Conservation (phyloP, 2,888 invertebrate genomes). For the Mythimna albipuncta region DNA sequence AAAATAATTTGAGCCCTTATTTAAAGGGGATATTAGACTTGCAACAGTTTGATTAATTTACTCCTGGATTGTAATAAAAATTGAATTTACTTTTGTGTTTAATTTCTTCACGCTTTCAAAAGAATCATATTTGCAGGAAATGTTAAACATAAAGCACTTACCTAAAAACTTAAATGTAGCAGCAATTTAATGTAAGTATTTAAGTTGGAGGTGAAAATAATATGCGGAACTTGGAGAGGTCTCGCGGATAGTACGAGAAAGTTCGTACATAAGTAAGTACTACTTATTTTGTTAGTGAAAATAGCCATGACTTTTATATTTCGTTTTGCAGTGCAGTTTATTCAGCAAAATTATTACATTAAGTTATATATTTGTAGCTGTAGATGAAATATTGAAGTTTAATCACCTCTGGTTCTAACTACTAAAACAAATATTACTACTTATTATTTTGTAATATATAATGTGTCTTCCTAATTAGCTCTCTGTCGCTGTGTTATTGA, state of each 20-base stretch:
- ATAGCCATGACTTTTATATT: not conserved
- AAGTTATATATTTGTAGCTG: not conserved
- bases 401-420: not conserved
- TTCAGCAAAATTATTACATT: not conserved
- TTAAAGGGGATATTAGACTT: constrained; percentile 88
- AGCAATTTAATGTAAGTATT: not conserved
- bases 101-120: constrained; percentile 24
- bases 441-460: not conserved
- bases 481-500: not conserved
- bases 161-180: not conserved
- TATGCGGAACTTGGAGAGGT: constrained; percentile 1
- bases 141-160: too few species aligned
- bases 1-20: constrained; percentile 90
- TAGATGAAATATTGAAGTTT: not conserved
- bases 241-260: not conserved
- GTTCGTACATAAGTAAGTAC: not conserved
- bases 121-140: not conserved
- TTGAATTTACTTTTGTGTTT: constrained; percentile 60
- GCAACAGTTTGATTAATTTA: constrained; percentile 65
- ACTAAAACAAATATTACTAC: not conserved
- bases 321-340: not conserved
- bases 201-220: not conserved
- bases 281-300: not conserved
- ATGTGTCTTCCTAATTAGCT: not conserved
- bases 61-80: constrained; percentile 76